Conservation (phyloP, 2,888 invertebrate genomes). For the Dasysyrphus tricinctus region DNA sequence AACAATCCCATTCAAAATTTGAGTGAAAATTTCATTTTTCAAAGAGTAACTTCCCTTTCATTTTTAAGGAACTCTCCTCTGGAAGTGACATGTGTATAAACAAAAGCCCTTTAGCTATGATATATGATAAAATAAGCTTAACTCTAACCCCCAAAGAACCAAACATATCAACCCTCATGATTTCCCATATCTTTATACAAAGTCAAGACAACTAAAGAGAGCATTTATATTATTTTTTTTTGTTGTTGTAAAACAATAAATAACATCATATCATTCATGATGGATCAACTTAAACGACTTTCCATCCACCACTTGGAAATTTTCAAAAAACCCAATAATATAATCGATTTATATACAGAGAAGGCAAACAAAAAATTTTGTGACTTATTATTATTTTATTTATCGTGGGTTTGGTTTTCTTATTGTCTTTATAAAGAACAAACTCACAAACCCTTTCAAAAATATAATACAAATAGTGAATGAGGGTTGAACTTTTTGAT, state of each 20-base stretch:
- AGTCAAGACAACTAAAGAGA: slow-evolving; percentile 19
- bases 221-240: slow-evolving; percentile 24
- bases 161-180: slow-evolving; percentile 15
- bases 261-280: slow-evolving; percentile 12
- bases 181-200: background rate
- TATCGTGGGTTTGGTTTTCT: background rate
- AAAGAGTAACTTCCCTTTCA: background rate
- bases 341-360: slow-evolving; percentile 14
- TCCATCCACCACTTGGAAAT: slow-evolving; percentile 42
- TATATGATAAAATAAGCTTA: slow-evolving; percentile 18
- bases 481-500: background rate
- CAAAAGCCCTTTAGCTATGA: slow-evolving; percentile 31
- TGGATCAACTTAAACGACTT: slow-evolving; percentile 48
- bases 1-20: background rate
- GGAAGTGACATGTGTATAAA: slow-evolving; percentile 16
- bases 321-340: background rate
- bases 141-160: background rate
- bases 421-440: background rate
- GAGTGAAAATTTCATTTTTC: slow-evolving; percentile 26
- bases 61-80: slow-evolving; percentile 2
- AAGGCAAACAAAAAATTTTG: slow-evolving; percentile 17
- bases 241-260: slow-evolving; percentile 44
- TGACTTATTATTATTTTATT: background rate
- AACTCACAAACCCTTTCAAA: background rate
- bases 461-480: background rate